Evolutionary conservation across 2,797 vertebrate genomes (phyloP), one percentile per base, ranked within the genome.

Genomic region (Lagocephalus sceleratus): DNA sequence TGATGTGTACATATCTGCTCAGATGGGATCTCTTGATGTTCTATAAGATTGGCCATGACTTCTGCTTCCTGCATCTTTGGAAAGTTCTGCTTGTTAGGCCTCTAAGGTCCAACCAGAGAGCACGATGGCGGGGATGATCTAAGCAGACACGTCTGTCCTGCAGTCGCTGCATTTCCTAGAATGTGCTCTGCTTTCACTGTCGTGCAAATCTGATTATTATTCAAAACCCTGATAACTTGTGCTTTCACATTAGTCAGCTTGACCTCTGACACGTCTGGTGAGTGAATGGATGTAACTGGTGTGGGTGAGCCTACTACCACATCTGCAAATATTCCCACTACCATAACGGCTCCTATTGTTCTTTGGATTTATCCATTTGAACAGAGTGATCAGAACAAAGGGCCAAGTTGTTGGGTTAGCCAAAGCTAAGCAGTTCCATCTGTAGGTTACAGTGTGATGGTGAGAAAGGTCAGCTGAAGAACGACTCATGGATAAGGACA

Each of bases 221-320:
- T 62, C 65, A 63, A 79, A 67, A 77, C 73, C 82, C 79, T 76
- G 75, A 81, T 79, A 69, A 64, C 66, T 82, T 90, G 85, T 90
- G 86, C 86, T 87, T 86, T 86, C 73, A 81, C 62, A 66, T 80
- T 69, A 66, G 57, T 67, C 26, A 29, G 52, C 41, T 61, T 22
- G 77, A 75, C 71, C 64, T 52, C 54, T 60, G 54, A 68, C 46
- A 68, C 7, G 62, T 43, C 46, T 25, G 43, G 57, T 59, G 58
- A 63, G 70, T 68, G 57, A 56, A 20, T 52, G 60, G 19, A 47
- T 71, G 47, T 54, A 29, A 59, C 53, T 52, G 60, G 47, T 52
- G 49, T 25, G 47, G 53, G 53, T 59, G 54, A 42, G 40, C 6
- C 21, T 6, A 35, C 32, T 14, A 50, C 29, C 38, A 65, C 12